Evolutionary conservation across 2,888 invertebrate species (phyloP), one percentile per base, ranked within the genome.

Genomic region (Brachyptera putata): DNA sequence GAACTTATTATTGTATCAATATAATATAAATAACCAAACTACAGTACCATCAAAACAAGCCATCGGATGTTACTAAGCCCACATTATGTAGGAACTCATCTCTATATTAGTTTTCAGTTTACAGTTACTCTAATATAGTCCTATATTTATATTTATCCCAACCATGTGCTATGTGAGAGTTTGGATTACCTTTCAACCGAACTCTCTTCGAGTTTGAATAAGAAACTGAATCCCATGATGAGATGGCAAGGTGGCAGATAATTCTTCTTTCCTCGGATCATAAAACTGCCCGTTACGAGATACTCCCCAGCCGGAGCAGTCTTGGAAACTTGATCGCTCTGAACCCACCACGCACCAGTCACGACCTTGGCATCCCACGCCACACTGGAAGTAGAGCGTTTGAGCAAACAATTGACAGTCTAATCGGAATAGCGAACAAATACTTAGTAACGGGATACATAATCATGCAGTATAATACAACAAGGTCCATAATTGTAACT

Each of bases 361-460:
- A 96, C 83, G 3, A 99, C 92, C 76, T 96, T 97, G 0, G 96
- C 95, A 68, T 98, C 96, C 99, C 99, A 99, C 0, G 98, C 97
- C 68, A 93, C 91, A 75, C 97, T 97, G 71, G 16, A 74, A 72
- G 66, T 58, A 46, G n/a, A n/a, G n/a, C n/a, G 55, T 60, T 56
- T 58, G 60, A 30, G 11, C 5, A 5, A 7, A 30, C 30, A 30
- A 30, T 30, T 11, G 30, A 30, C 11, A n/a, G n/a, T n/a, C n/a
- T n/a, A n/a, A n/a, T n/a, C n/a, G n/a, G n/a, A n/a, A n/a, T n/a
- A n/a, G n/a, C n/a, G n/a, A n/a, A n/a, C n/a, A n/a, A n/a, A n/a
- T n/a, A n/a, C n/a, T n/a, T n/a, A n/a, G n/a, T n/a, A n/a, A n/a
- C n/a, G n/a, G n/a, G n/a, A n/a, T n/a, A n/a, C n/a, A n/a, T n/a